Base-by-base conservation (phyloP, 2,113 vertebrate species). In the Serinus canaria region DNA sequence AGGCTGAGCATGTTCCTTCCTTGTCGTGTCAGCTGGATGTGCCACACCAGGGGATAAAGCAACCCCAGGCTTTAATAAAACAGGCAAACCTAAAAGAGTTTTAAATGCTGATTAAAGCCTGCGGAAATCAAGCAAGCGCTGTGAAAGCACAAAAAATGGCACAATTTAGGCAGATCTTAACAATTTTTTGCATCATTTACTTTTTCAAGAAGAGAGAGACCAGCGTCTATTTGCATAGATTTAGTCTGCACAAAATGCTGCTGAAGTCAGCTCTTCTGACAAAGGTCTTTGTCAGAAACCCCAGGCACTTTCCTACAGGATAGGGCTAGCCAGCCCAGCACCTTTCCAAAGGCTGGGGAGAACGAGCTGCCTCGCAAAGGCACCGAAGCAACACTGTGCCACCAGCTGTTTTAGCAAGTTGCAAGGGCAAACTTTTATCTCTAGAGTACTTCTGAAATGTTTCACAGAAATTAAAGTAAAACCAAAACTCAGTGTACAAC, bases 391-490 rank as follows among this genome's bases (percentile, higher is more conserved):
- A 60, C 27, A 7, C 23, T 6, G 49, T 35, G 44, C 30, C 3
- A 5, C 7, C 52, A 47, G 43, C 17, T 50, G 1, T 33, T 59
- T 56, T 10, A 39, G n/a, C 77, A 44, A 39, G 49, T 35, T 25
- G 9, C 25, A 24, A 75, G 10, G 47, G 31, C 41, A 83, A 79
- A 56, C 47, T 72, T 68, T 52, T 28, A 15, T 18, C 53, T 59
- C 28, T 37, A 13, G 21, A 4, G 39, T 49, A 53, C 69, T 67
- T 43, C 56, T 80, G 79, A 76, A 80, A 83, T 1, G 25, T 66
- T 92, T 85, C 75, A 28, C 53, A 82, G 75, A 84, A 90, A 91
- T 59, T 84, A 55, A 91, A 90, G 52, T 55, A 94, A 89, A 96
- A 87, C 70, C 78, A 94, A 93, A 92, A 77, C 27, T 39, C 73